phyloP scores from a whole-genome alignment of 1,140 invertebrate genomes.

The Bradysia coprophila region DNA sequence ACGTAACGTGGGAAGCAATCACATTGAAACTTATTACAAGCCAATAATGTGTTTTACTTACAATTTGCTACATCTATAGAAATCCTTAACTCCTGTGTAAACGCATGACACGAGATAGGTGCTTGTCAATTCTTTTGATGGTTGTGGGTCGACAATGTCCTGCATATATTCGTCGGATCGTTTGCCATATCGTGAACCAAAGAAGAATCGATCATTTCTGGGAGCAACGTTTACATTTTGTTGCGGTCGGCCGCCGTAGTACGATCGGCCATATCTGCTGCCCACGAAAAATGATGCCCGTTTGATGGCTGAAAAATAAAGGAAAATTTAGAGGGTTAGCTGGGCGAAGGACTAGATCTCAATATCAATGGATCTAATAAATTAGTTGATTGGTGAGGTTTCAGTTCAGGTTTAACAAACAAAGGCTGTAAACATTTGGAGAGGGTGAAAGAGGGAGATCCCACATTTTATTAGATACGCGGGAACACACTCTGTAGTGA shows the following conservation, averaged over 20 bases:
- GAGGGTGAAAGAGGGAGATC: no score
- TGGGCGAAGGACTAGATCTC: no score
- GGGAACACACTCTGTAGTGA: no score
- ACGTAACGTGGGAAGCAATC: no score
- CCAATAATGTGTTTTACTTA: slow-evolving; percentile 12
- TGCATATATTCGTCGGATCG: slow-evolving; percentile 10
- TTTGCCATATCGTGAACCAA: slow-evolving; percentile 22
- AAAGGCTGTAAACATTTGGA: no score
- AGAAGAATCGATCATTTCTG: slow-evolving; percentile 20
- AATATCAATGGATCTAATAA: no score
- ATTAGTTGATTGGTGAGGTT: no score
- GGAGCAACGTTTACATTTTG: slow-evolving; percentile 11
- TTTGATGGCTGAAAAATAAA: background rate
- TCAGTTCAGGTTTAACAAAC: no score
- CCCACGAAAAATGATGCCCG: slow-evolving; percentile 15
- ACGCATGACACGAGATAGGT: slow-evolving; percentile 11
- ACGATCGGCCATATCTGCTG: slow-evolving; percentile 20
- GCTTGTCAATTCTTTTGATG: background rate
- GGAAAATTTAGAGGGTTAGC: no score
- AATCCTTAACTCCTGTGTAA: slow-evolving; percentile 15
- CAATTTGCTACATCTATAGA: slow-evolving; percentile 14
- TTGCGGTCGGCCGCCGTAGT: slow-evolving; percentile 2
- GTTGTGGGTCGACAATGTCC: slow-evolving; percentile 2
- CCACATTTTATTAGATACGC: no score
- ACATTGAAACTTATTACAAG: no score